These are phyloP conservation scores for Brachylomia viminalis DNA, from an alignment of 2,888 invertebrate genomes.

Conservation along the genomic window DNA sequence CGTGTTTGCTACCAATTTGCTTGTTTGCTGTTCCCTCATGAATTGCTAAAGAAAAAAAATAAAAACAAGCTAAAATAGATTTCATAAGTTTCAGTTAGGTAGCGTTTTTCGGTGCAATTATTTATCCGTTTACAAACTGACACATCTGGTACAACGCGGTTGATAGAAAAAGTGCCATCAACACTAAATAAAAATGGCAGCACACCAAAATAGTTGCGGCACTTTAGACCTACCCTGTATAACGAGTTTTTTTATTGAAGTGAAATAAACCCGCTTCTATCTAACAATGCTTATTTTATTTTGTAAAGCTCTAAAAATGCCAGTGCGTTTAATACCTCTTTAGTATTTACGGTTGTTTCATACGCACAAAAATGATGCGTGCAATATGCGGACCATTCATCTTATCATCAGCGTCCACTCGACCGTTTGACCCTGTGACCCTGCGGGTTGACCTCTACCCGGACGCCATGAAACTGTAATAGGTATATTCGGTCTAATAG, in stretches of 20 bases:
- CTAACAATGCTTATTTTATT: constrained; percentile 7
- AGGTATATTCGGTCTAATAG: no score
- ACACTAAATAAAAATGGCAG: constrained; percentile 52
- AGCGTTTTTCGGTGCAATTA: constrained; percentile 16
- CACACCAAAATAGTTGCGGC: constrained; percentile 29
- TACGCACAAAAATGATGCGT: constrained; percentile 23
- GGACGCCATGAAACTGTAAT: constrained; percentile 24
- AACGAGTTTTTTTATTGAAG: constrained; percentile 26
- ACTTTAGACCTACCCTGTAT: constrained; percentile 1
- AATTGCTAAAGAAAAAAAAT: background rate
- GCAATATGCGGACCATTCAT: constrained; percentile 37
- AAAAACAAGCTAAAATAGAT: background rate
- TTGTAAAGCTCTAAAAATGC: background rate
- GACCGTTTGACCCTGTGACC: constrained; percentile 36
- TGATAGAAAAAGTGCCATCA: constrained; percentile 53
- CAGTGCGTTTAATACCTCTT: constrained; percentile 14
- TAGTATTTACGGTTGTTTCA: constrained; percentile 3
- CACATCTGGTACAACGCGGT: constrained; percentile 24
- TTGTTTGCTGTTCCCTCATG: background rate
- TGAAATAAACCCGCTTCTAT: constrained; percentile 9
- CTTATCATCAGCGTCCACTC: constrained; percentile 52
- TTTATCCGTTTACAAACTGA: constrained; percentile 33
- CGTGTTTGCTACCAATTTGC: background rate
- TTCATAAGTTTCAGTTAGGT: background rate
- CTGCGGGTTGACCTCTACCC: constrained; percentile 31